These are phyloP conservation scores for Ips typographus DNA, from an alignment of 1,140 invertebrate species.

Conservation along the genomic window DNA sequence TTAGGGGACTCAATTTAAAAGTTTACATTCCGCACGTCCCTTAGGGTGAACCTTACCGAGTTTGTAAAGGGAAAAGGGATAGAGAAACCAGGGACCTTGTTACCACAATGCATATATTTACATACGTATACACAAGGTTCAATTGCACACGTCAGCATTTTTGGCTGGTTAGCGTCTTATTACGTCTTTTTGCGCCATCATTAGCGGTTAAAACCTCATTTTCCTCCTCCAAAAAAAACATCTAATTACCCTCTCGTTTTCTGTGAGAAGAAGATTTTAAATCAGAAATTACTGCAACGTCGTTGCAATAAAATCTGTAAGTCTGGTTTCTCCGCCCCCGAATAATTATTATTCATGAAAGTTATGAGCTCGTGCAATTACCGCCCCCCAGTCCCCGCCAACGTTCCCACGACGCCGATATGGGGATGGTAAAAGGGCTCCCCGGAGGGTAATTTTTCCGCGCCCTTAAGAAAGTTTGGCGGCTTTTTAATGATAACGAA, in stretches of 20 bases:
- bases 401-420: constrained; percentile 6
- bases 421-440: constrained; percentile 20
- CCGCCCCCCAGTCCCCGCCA: too few species aligned
- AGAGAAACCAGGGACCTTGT: constrained; percentile 10
- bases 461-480: constrained; percentile 13
- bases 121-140: constrained; percentile 20
- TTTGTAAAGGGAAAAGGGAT: too few species aligned
- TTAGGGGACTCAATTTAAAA: constrained; percentile 14
- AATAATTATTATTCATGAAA: constrained; percentile 31
- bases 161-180: not conserved
- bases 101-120: constrained; percentile 20
- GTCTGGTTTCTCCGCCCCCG: constrained; percentile 7
- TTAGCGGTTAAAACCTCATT: not conserved
- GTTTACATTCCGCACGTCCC: constrained; percentile 10
- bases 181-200: not conserved
- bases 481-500: constrained; percentile 18
- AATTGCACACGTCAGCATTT: too few species aligned
- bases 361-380: constrained; percentile 30
- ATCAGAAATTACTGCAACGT: constrained; percentile 22
- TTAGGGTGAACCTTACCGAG: constrained; percentile 15
- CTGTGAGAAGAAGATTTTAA: constrained; percentile 18
- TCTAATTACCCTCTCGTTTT: constrained; percentile 31
- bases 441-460: constrained; percentile 10
- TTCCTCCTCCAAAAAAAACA: not conserved
- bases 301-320: constrained; percentile 14